phyloP scores from a whole-genome alignment of 23 tunicate species.

The Phallusia fumigata region DNA sequence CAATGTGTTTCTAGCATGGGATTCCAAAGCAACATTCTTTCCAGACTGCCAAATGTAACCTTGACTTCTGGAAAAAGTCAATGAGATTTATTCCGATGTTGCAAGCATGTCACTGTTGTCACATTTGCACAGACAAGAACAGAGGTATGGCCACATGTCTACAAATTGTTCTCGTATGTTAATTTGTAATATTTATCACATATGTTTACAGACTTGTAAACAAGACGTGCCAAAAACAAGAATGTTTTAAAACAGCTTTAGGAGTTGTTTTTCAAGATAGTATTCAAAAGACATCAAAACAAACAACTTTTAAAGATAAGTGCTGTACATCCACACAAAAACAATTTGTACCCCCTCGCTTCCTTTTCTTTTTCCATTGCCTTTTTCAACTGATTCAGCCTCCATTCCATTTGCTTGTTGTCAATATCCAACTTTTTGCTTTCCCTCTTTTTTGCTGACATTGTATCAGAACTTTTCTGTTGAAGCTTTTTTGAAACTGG shows the following conservation, averaged over 20 bases:
- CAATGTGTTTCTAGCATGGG: slow-evolving; percentile 75
- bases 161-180: too few relatives aligned
- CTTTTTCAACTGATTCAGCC: slow-evolving; percentile 63
- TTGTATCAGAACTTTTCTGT: slow-evolving; percentile 25
- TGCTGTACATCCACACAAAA: too few relatives aligned
- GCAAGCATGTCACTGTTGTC: too few relatives aligned
- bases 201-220: too few relatives aligned
- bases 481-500: slow-evolving; percentile 47
- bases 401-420: slow-evolving; percentile 98
- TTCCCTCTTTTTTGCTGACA: slow-evolving; percentile 68
- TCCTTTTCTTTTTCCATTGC: slow-evolving; percentile 90
- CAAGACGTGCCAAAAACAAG: too few relatives aligned
- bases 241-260: too few relatives aligned
- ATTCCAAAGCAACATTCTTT: slow-evolving; percentile 57
- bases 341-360: slow-evolving; percentile 82
- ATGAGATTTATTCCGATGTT: too few relatives aligned
- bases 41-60: slow-evolving; percentile 83
- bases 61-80: slow-evolving; percentile 18
- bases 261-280: too few relatives aligned
- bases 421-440: slow-evolving; percentile 79
- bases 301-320: background rate
- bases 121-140: too few relatives aligned
- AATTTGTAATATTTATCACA: too few relatives aligned
- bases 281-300: too few relatives aligned
- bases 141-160: too few relatives aligned